Evolutionary conservation across 2,797 vertebrate species (phyloP).

Genomic region (Ficedula albicollis): DNA sequence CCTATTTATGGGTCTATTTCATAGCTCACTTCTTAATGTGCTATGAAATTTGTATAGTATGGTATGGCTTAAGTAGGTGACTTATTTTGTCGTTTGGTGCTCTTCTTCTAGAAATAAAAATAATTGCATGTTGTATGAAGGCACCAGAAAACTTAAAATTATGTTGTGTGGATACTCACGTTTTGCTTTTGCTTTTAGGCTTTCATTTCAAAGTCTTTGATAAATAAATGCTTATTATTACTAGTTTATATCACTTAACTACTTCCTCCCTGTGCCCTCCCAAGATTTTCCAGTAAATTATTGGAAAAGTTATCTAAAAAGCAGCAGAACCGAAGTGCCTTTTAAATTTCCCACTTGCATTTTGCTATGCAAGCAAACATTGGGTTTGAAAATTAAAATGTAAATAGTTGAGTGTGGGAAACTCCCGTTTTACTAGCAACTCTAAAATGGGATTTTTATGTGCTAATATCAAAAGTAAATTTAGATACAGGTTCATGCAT

Average conservation of each 20-base stretch:
- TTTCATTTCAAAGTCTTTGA: not conserved
- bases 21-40: not conserved
- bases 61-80: not conserved
- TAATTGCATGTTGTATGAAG: not conserved
- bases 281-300: not conserved
- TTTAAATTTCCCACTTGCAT: not conserved
- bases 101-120: not conserved
- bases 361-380: not conserved
- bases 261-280: not conserved
- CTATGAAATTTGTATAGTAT: not conserved
- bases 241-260: not conserved
- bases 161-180: not conserved
- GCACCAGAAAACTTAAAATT: not conserved
- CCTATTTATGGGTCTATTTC: not conserved
- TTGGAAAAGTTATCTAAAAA: not conserved
- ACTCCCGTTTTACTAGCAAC: not conserved
- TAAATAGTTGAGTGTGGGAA: not conserved
- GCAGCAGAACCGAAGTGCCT: not conserved
- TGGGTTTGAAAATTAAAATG: not conserved
- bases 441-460: not conserved
- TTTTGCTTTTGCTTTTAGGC: not conserved
- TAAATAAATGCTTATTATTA: not conserved
- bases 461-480: conserved; percentile 24
- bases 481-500: not conserved
- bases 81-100: not conserved